Percentiles rank a stretch among this genome's conserved stretches.
Evolutionary conservation across 2,113 vertebrate species (phyloP).

Genomic region (Mugil cephalus): DNA sequence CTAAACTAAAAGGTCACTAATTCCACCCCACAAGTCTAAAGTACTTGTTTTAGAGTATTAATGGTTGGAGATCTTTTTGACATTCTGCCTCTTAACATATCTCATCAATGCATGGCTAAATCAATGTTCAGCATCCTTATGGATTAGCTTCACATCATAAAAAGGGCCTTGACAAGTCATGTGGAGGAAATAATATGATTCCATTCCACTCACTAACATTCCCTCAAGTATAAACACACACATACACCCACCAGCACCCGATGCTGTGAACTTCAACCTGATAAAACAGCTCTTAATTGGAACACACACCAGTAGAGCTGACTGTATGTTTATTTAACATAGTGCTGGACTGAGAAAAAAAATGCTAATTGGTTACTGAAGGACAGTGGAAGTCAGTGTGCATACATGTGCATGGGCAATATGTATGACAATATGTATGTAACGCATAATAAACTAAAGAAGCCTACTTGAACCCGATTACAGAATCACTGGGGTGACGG

Average conservation of each 20-base stretch:
- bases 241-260: conserved; percentile 25
- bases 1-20: background rate
- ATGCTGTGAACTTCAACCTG: conserved; percentile 51
- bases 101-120: conserved; percentile 74
- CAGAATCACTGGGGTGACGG: no score
- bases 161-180: conserved; percentile 77
- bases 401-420: background rate
- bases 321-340: conserved; percentile 77
- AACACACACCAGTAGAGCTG: conserved; percentile 58
- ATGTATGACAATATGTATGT: no score
- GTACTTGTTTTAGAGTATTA: conserved; percentile 53
- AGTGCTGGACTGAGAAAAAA: conserved; percentile 67
- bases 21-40: background rate
- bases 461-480: no score
- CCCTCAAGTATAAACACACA: conserved; percentile 53
- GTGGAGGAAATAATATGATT: conserved; percentile 79
- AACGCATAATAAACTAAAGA: no score
- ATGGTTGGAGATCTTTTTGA: conserved; percentile 34
- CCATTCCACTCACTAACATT: conserved; percentile 74
- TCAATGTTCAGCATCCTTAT: conserved; percentile 75
- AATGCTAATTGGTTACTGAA: conserved; percentile 27
- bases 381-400: background rate
- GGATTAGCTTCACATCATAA: conserved; percentile 80
- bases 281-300: conserved; percentile 80
- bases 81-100: conserved; percentile 43